Evolutionary conservation across 2,888 invertebrate genomes (phyloP).

Genomic region (Acronicta alni): DNA sequence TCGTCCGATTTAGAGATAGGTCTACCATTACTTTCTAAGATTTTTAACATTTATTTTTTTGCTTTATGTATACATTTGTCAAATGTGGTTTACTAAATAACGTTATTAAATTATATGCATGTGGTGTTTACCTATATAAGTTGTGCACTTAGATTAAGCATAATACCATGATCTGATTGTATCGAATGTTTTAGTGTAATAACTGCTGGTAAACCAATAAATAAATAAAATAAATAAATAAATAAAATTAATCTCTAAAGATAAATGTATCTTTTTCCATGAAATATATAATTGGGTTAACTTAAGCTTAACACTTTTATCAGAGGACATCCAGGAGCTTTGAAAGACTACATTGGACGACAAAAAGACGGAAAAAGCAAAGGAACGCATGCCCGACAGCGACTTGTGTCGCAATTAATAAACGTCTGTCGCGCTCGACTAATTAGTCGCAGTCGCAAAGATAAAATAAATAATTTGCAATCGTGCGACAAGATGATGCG

Average conservation of each 20-base stretch:
- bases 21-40: too few relatives aligned
- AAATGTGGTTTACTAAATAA: too few relatives aligned
- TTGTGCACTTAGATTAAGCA: too few relatives aligned
- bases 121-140: too few relatives aligned
- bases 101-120: too few relatives aligned
- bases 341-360: conserved; percentile 76
- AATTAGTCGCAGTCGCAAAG: conserved; percentile 81
- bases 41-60: too few relatives aligned
- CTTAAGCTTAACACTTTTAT: conserved; percentile 61
- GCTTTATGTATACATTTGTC: too few relatives aligned
- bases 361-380: conserved; percentile 69
- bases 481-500: conserved; percentile 63
- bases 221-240: too few relatives aligned
- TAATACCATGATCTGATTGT: too few relatives aligned
- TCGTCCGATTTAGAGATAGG: too few relatives aligned
- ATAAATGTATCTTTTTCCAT: conserved; percentile 38
- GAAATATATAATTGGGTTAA: conserved; percentile 60
- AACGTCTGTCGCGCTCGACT: conserved; percentile 82
- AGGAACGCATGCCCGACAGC: conserved; percentile 65
- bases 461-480: conserved; percentile 78
- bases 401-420: conserved; percentile 87
- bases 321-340: conserved; percentile 65
- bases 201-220: too few relatives aligned
- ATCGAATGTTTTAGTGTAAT: too few relatives aligned
- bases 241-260: conserved; percentile 47